phyloP scores from a whole-genome alignment of 1,140 invertebrate genomes.

The Mercenaria mercenaria region DNA sequence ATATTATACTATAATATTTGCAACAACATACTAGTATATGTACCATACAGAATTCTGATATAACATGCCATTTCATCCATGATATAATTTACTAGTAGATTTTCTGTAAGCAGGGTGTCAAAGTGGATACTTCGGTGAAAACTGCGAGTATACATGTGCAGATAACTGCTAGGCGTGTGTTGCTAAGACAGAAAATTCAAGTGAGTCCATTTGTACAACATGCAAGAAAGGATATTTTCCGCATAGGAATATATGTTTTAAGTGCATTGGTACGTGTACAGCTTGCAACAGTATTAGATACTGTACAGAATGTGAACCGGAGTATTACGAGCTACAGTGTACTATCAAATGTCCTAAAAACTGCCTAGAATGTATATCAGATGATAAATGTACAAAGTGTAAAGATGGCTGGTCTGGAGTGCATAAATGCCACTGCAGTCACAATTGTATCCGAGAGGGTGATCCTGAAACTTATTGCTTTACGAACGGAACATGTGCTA shows the following conservation, averaged over 20 bases:
- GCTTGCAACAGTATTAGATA: background rate
- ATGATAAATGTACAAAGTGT: constrained; percentile 22
- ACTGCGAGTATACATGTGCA: background rate
- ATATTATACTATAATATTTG: too few relatives aligned
- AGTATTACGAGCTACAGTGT: background rate
- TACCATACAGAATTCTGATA: background rate
- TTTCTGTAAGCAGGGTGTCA: too few relatives aligned
- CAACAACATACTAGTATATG: background rate
- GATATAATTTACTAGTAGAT: too few relatives aligned
- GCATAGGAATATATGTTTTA: background rate
- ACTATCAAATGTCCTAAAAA: background rate
- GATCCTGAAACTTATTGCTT: background rate
- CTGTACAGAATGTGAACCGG: constrained; percentile 8
- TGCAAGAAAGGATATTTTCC: background rate
- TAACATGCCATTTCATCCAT: too few relatives aligned
- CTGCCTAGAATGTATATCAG: constrained; percentile 12
- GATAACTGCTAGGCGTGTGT: background rate
- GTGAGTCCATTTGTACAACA: background rate
- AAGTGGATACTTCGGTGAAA: background rate
- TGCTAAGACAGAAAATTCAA: background rate
- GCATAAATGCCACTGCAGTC: constrained; percentile 15
- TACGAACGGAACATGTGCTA: background rate
- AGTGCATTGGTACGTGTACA: background rate
- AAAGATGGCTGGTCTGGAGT: background rate
- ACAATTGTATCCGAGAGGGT: background rate